Evolutionary conservation across 1,140 invertebrate species (phyloP), one percentile per base, ranked within the genome.

Genomic region (Sarcophaga bullata): DNA sequence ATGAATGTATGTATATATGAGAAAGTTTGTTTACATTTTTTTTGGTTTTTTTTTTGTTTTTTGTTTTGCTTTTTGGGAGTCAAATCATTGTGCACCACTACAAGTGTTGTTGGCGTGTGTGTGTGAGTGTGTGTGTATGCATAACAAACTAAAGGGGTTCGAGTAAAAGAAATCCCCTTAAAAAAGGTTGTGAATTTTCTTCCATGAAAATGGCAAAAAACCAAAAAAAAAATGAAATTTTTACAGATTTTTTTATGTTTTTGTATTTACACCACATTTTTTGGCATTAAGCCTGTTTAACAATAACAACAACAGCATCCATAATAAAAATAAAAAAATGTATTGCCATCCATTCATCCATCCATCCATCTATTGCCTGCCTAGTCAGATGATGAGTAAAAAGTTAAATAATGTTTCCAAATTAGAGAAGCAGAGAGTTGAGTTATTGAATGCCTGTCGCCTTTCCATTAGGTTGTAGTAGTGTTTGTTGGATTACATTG

Each of bases 211-310:
- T 4, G 25, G 25, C 54, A 58, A 13, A 58, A 11, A 58, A 58
- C 54, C 6, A 13, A 58, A 11, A 58, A 58, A 58, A 13, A 58
- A 11, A 9, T 58, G 54, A 58, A 68, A 19, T 68, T 68, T 68
- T 68, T 68, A 68, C n/a, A 84, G 83, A 85, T 86, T 87, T 86
- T 37, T 37, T 37, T 86, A 84, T 80, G 83, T 85, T 81, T 80
- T 83, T 82, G 84, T 85, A 8, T 80, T 78, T 48, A 48, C 46
- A 48, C 83, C 83, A 82, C 84, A 54, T 11, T 19, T 15, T 54
- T 25, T 81, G 82, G 62, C 62, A 68, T 19, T 68, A 68, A 68
- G 62, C 62, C 62, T 68, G 62, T 68, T 68, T 19, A 68, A 19
- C 62, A 68, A 58, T n/a, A 58, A 13, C 54, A 58, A 58, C 17